Conservation (phyloP, 2,797 vertebrate genomes). For the Philypnodon macrostomus region DNA sequence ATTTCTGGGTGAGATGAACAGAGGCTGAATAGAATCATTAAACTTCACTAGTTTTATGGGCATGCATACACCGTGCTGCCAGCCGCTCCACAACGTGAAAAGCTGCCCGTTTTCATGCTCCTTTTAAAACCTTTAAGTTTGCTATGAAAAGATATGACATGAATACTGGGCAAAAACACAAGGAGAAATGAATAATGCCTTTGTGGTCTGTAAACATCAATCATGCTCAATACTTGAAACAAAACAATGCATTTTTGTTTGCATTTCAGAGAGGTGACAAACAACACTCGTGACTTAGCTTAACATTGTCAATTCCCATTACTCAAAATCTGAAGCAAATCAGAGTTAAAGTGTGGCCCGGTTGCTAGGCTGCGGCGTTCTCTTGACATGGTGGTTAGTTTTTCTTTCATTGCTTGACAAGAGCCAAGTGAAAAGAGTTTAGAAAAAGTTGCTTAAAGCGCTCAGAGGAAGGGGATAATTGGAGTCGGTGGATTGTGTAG, state of each 20-base stretch:
- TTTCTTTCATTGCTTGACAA: conserved; percentile 99
- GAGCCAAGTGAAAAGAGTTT: conserved; percentile 99
- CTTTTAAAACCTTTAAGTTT: conserved; percentile 89
- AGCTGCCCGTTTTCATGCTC: conserved; percentile 82
- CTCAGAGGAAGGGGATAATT: conserved; percentile 97
- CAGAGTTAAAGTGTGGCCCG: conserved; percentile 96
- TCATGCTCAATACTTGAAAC: conserved; percentile 84
- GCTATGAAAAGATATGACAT: conserved; percentile 99
- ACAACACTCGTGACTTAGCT: conserved; percentile 96
- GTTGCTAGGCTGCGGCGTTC: conserved; percentile 99
- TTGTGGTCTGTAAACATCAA: conserved; percentile 94
- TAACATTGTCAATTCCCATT: conserved; percentile 99
- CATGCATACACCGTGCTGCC: conserved; percentile 71
- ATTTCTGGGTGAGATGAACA: conserved; percentile 86
- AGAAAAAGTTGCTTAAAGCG: conserved; percentile 99
- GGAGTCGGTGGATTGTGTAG: conserved; percentile 90
- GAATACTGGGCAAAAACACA: conserved; percentile 91
- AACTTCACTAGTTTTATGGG: conserved; percentile 83
- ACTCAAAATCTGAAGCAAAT: conserved; percentile 97
- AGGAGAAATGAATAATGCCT: conserved; percentile 94
- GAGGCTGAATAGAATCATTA: conserved; percentile 86
- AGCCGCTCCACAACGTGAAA: conserved; percentile 82
- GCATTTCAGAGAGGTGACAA: conserved; percentile 98
- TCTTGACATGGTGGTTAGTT: conserved; percentile 99
- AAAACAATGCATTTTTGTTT: conserved; percentile 99